A percentile compares a stretch with the other conserved stretches of the same genome.
Conservation (phyloP, 2,888 invertebrate genomes). For the Sussaba pulchella region DNA sequence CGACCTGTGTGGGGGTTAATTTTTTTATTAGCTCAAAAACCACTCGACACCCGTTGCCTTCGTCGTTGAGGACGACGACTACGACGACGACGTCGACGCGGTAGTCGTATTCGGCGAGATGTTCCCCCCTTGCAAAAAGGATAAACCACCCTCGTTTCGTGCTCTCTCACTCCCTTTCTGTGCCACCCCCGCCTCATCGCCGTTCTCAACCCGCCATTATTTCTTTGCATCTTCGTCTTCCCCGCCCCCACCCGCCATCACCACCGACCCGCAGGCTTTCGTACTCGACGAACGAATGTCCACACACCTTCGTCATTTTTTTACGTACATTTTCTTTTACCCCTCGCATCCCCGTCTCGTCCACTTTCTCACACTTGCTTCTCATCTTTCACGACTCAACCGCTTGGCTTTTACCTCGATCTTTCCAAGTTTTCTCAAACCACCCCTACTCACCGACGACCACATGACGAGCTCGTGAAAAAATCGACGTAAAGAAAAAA, state of each 20-base stretch:
- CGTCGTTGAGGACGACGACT: constrained; percentile 34
- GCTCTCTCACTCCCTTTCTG: constrained; percentile 28
- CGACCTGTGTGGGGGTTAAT: constrained; percentile 75
- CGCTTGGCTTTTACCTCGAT: constrained; percentile 19
- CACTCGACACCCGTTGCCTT: constrained; percentile 77
- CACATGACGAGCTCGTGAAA: neutral
- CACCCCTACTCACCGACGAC: neutral
- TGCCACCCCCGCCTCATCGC: constrained; percentile 29
- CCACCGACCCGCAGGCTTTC: neutral
- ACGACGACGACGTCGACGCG: constrained; percentile 52
- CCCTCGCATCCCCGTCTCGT: constrained; percentile 17
- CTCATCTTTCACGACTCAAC: constrained; percentile 50
- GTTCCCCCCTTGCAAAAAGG: constrained; percentile 72
- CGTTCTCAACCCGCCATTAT: constrained; percentile 9
- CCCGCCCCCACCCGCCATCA: neutral
- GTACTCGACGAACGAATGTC: neutral
- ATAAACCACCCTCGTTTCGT: constrained; percentile 63
- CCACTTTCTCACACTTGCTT: constrained; percentile 57
- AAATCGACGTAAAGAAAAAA: neutral
- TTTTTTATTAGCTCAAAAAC: constrained; percentile 82
- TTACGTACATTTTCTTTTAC: constrained; percentile 37
- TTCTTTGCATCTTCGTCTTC: constrained; percentile 31
- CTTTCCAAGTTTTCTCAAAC: neutral
- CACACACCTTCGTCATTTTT: constrained; percentile 36
- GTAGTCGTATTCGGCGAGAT: constrained; percentile 60